Evolutionary conservation across 2,888 invertebrate species (phyloP), one percentile per base, ranked within the genome.

Genomic region (Teinopalpus imperialis): DNA sequence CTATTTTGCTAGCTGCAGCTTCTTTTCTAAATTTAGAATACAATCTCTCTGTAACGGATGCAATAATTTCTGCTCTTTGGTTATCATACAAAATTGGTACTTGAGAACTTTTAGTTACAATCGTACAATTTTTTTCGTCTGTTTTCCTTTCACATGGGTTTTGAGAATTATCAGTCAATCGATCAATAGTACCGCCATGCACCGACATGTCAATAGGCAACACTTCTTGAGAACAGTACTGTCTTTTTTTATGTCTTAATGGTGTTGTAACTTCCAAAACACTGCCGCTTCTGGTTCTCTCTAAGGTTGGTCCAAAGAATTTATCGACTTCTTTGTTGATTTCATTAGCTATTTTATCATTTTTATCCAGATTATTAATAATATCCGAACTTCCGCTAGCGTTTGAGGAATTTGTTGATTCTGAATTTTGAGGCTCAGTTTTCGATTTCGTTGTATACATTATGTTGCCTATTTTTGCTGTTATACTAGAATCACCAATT

Each of bases 31-130:
- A 55, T 55, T 71, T 92, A 0, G 91, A 89, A 63, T 93, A 94
- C 7, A 94, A 74, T 56, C 93, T 81, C 56, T 91, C 91, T 1
- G 94, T 94, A 1, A 94, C 94, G 0, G 93, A 93, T 2, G 93
- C 93, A 1, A 94, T 92, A 37, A 93, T 93, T 72, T 93, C 92
- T 10, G 93, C 91, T 60, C 93, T 79, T 64, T 91, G 91, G 27
- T 83, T 80, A 41, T 83, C 81, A 51, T 81, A 79, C 2, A 81
- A 64, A 43, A 85, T 73, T 2, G 81, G 64, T 31, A 78, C 62
- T 52, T 72, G 66, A 36, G 71, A 56, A n/a, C 54, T 53, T 55
- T 68, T 78, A 10, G 48, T 37, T 43, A 68, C 72, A 2, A 63
- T 61, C 3, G 46, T 34, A 36, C 50, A 62, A 43, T 63, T 57